Evolutionary conservation across 2,113 vertebrate species (phyloP).

Genomic region (Antechinus stuartii): DNA sequence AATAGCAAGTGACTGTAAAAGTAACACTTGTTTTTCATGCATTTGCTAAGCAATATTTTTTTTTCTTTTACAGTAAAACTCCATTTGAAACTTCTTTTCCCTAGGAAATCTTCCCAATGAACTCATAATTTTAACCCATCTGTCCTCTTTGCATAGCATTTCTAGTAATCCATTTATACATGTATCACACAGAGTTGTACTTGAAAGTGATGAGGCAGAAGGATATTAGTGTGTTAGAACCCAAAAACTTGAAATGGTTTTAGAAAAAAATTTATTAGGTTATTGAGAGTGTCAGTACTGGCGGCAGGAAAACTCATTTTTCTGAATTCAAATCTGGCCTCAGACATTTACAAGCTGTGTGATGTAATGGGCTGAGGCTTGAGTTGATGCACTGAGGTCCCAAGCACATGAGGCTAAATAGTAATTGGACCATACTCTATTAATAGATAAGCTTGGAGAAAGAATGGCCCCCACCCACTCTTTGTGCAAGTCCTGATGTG

Average conservation of each 20-base stretch:
- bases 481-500: no score
- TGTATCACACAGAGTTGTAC: background rate
- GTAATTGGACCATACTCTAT: no score
- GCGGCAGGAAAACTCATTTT: background rate
- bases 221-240: background rate
- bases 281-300: background rate
- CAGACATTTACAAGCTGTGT: background rate
- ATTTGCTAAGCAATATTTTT: background rate
- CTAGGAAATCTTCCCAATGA: slow-evolving; percentile 3
- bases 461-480: no score
- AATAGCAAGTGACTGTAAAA: background rate
- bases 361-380: no score
- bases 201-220: background rate
- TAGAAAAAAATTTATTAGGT: background rate
- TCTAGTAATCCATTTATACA: background rate
- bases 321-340: background rate
- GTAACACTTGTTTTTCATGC: background rate
- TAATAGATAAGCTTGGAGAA: no score
- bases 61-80: slow-evolving; percentile 1
- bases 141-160: background rate
- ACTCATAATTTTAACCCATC: background rate
- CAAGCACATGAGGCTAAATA: no score
- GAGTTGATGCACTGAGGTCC: no score
- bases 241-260: background rate
- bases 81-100: background rate